These are phyloP conservation scores for Argopecten irradians DNA, from an alignment of 1,140 invertebrate genomes.

Conservation along the genomic window DNA sequence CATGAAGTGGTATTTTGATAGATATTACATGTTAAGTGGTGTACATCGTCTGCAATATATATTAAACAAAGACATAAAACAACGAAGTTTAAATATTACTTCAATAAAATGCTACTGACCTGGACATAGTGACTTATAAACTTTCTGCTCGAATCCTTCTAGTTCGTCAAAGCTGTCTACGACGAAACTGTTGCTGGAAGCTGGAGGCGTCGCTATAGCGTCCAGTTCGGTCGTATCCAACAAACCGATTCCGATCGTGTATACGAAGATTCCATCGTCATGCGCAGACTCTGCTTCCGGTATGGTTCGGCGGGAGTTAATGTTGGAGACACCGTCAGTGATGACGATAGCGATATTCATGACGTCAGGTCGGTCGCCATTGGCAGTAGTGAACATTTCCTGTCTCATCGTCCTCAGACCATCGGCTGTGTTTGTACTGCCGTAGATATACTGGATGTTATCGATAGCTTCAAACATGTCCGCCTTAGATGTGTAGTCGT, in stretches of 20 bases:
- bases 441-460: conserved; percentile 47
- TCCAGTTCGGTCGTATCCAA: conserved; percentile 52
- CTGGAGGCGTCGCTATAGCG: conserved; percentile 49
- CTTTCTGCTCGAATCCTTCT: conserved; percentile 35
- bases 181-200: conserved; percentile 34
- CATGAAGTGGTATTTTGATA: no score
- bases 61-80: no score
- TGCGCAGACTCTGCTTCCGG: conserved; percentile 52
- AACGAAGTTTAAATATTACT: no score
- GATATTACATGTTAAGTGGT: no score
- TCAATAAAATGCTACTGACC: conserved; percentile 33
- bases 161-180: conserved; percentile 48
- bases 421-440: conserved; percentile 51
- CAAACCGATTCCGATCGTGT: conserved; percentile 60
- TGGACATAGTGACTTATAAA: conserved; percentile 43
- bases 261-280: conserved; percentile 56
- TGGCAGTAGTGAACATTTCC: conserved; percentile 36
- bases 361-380: conserved; percentile 42
- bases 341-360: conserved; percentile 54
- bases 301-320: conserved; percentile 50
- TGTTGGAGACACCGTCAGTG: conserved; percentile 64
- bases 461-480: conserved; percentile 40
- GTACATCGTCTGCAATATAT: no score
- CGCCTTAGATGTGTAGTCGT: conserved; percentile 35
- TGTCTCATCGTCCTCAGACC: conserved; percentile 39